Conservation (phyloP, 2,888 invertebrate species). For the Limnephilus lunatus region DNA sequence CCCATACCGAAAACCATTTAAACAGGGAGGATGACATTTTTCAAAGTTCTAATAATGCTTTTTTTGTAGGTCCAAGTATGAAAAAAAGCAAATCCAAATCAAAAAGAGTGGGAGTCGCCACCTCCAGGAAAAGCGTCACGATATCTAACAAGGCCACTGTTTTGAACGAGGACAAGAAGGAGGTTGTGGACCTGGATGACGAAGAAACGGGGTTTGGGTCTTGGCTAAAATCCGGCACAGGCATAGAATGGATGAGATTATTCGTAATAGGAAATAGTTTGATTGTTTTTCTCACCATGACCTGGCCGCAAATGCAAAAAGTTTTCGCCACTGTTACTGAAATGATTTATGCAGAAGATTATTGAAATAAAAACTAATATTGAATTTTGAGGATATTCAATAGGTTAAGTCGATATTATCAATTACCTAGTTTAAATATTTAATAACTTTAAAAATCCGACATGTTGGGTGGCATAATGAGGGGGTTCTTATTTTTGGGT, state of each 20-base stretch:
- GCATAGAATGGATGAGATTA: constrained; percentile 86
- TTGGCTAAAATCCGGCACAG: constrained; percentile 75
- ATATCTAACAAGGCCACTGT: constrained; percentile 50
- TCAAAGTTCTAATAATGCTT: not conserved
- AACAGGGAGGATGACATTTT: not conserved
- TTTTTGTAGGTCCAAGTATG: constrained; percentile 59
- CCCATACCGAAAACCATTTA: not conserved
- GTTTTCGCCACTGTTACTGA: constrained; percentile 77
- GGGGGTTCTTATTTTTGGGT: constrained; percentile 73
- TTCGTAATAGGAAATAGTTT: constrained; percentile 88
- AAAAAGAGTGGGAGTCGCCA: constrained; percentile 48
- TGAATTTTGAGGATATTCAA: not conserved
- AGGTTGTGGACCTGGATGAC: constrained; percentile 61
- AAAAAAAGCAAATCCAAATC: constrained; percentile 58
- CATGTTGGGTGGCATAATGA: constrained; percentile 69
- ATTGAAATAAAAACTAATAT: not conserved
- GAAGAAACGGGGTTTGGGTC: constrained; percentile 62
- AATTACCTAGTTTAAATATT: not conserved
- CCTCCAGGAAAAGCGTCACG: constrained; percentile 45
- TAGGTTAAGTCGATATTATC: constrained; percentile 7
- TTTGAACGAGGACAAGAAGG: constrained; percentile 52
- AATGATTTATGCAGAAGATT: constrained; percentile 72
- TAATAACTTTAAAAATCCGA: constrained; percentile 56
- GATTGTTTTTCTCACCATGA: constrained; percentile 83
- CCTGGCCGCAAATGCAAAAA: constrained; percentile 84